phyloP scores from a whole-genome alignment of 2,888 invertebrate genomes.

The Ophioninae sp. region DNA sequence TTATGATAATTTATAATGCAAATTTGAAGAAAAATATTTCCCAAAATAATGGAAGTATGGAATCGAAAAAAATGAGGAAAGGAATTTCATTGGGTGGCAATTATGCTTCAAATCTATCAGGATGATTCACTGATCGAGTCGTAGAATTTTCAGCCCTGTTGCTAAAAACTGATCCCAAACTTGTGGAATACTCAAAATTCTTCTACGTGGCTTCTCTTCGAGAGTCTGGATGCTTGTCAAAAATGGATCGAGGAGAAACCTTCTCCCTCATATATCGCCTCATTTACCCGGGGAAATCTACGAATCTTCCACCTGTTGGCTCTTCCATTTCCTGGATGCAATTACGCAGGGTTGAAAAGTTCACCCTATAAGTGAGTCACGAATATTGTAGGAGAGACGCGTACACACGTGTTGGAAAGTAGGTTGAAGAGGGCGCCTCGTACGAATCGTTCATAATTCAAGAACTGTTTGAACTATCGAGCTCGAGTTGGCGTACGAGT shows the following conservation, averaged over 20 bases:
- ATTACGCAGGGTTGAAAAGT: neutral
- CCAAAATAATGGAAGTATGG: too few species aligned
- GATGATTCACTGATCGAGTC: neutral
- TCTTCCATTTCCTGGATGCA: neutral
- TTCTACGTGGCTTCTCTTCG: neutral
- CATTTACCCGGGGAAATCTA: neutral
- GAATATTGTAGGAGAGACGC: neutral
- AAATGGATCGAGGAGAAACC: neutral
- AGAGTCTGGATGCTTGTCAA: neutral
- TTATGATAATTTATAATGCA: too few species aligned
- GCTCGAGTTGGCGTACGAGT: neutral
- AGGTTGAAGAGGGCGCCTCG: neutral
- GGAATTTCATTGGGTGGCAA: too few species aligned
- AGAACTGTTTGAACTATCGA: neutral
- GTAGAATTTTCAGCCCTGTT: neutral
- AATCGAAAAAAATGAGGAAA: too few species aligned
- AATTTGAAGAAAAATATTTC: too few species aligned
- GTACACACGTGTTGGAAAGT: neutral
- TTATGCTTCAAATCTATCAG: too few species aligned
- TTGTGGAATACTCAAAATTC: neutral
- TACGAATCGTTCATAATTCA: neutral
- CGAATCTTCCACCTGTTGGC: conserved; percentile 9
- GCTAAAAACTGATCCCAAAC: neutral
- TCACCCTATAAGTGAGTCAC: neutral
- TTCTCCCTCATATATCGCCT: neutral